phyloP scores from a whole-genome alignment of 2,888 invertebrate genomes.

The Anagyrus pseudococci region DNA sequence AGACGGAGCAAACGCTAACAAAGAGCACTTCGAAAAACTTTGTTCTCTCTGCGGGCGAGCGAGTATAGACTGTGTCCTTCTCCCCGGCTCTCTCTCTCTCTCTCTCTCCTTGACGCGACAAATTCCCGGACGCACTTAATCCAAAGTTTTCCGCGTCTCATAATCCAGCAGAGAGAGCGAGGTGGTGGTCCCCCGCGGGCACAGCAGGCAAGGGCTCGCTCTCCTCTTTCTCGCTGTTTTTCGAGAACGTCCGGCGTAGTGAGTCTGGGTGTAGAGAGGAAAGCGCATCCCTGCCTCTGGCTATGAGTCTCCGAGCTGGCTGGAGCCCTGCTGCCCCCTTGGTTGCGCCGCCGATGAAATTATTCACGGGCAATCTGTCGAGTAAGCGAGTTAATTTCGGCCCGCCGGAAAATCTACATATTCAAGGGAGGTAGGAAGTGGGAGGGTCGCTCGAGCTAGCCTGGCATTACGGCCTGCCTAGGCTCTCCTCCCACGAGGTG shows the following conservation, averaged over 20 bases:
- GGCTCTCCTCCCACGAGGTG: conserved; percentile 21
- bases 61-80: too few species aligned
- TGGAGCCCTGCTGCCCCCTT: too few species aligned
- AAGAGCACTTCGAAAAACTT: conserved; percentile 9
- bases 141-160: conserved; percentile 24
- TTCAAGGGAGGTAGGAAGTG: conserved; percentile 34
- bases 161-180: conserved; percentile 13
- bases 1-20: background rate
- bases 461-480: conserved; percentile 18
- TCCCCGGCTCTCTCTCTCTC: too few species aligned
- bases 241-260: too few species aligned
- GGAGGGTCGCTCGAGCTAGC: conserved; percentile 10
- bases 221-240: too few species aligned
- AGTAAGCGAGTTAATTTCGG: conserved; percentile 7
- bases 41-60: background rate
- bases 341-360: conserved; percentile 4
- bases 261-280: too few species aligned
- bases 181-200: too few species aligned
- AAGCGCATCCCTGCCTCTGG: too few species aligned
- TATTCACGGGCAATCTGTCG: conserved; percentile 12
- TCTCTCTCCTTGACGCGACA: too few species aligned
- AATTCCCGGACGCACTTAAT: conserved; percentile 29
- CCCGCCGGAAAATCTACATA: conserved; percentile 4
- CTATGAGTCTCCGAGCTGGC: too few species aligned
- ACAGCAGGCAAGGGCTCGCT: too few species aligned